Percentiles rank a stretch among this genome's conserved stretches.
Conservation (phyloP, 1,140 invertebrate species). For the Dolichoris vasculosae region DNA sequence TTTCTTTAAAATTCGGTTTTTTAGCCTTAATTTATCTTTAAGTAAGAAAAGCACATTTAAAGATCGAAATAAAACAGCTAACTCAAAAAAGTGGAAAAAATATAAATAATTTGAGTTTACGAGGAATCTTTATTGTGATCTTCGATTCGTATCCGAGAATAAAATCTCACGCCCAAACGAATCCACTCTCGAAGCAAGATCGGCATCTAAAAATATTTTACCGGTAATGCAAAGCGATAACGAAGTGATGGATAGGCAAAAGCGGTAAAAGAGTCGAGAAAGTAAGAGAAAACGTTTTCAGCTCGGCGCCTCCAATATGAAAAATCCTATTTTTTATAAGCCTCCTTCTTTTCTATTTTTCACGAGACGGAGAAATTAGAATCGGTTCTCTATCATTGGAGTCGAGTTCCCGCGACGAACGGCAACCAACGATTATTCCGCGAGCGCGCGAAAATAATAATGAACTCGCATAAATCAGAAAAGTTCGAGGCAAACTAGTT, state of each 20-base stretch:
- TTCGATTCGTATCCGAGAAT: neutral
- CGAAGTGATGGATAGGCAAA: neutral
- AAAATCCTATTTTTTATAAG: neutral
- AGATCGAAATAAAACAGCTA: neutral
- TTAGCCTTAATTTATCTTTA: neutral
- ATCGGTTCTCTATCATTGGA: constrained; percentile 45
- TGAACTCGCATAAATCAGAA: constrained; percentile 72
- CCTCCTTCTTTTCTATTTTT: constrained; percentile 13
- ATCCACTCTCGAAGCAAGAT: neutral
- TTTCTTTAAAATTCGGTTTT: neutral
- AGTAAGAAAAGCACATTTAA: neutral
- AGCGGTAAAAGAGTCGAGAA: neutral
- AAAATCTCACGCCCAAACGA: neutral
- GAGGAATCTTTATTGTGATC: neutral
- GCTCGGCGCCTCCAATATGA: neutral
- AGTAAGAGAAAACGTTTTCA: neutral
- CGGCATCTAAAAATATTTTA: neutral
- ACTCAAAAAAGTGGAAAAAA: neutral
- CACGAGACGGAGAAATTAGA: constrained; percentile 47
- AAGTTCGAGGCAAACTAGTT: constrained; percentile 70
- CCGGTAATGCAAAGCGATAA: neutral
- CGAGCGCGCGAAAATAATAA: constrained; percentile 69
- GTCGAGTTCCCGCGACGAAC: neutral
- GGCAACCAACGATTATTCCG: constrained; percentile 62
- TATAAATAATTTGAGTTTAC: neutral